These are phyloP conservation scores for Ficedula albicollis DNA, from an alignment of 2,797 vertebrate genomes.

Conservation along the genomic window DNA sequence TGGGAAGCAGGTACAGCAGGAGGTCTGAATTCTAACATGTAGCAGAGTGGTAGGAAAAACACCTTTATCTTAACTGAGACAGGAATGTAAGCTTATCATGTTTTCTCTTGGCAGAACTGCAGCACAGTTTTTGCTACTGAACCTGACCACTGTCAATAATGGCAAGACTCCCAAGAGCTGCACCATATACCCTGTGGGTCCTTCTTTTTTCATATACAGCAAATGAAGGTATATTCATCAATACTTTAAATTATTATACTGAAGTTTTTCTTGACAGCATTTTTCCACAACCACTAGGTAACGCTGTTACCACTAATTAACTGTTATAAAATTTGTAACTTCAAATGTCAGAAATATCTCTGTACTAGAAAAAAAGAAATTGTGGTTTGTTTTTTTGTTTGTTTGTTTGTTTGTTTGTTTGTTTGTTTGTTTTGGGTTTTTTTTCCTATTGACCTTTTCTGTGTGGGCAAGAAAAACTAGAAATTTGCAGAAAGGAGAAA, in stretches of 20 bases:
- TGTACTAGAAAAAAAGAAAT: background rate
- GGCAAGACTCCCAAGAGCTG: background rate
- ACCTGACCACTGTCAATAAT: slow-evolving; percentile 14
- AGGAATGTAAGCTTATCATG: background rate
- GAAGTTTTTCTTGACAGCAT: background rate
- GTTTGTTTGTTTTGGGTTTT: background rate
- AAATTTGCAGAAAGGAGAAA: background rate
- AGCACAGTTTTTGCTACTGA: background rate
- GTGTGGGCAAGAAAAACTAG: background rate
- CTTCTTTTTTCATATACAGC: slow-evolving; percentile 39
- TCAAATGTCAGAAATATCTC: background rate
- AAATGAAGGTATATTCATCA: slow-evolving; percentile 37
- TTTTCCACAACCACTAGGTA: background rate
- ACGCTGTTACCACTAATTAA: background rate
- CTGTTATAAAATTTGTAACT: background rate
- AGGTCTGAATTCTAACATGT: background rate
- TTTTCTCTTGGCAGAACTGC: slow-evolving; percentile 44
- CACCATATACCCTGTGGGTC: background rate
- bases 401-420: no score
- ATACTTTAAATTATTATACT: background rate
- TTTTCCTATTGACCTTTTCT: background rate
- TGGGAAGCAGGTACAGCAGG: background rate
- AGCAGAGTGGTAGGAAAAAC: background rate
- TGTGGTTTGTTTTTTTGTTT: no score
- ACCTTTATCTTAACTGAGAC: background rate